Evolutionary conservation across 1,140 invertebrate species (phyloP), one percentile per base, ranked within the genome.

Genomic region (Phortica variegata): DNA sequence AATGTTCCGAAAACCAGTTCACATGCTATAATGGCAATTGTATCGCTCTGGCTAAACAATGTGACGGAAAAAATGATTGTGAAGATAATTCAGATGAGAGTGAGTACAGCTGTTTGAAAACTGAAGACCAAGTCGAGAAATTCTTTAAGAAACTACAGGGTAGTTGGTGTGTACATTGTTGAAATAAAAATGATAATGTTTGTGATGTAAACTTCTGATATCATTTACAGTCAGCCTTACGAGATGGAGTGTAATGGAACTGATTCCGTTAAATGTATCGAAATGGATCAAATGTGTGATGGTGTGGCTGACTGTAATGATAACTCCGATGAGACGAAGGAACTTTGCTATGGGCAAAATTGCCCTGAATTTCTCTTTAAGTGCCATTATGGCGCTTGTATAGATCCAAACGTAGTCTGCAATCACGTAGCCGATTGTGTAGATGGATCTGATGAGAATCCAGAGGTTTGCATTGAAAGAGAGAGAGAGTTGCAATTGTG

Each of bases 61-160:
- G 59, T 15, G 20, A 61, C 43, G 59, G 54, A n/a, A 54, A 72
- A 2, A 62, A 70, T 20, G 79, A 90, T 43, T 89, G 87, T 61
- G 20, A 70, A 0, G 85, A 88, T 58, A 79, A 80, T 20, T 87
- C 85, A 3, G 89, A 91, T 73, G 89, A 92, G 32, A 13, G 29
- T n/a, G n/a, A n/a, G n/a, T n/a, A n/a, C n/a, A n/a, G n/a, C n/a
- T n/a, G n/a, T n/a, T n/a, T n/a, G n/a, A n/a, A n/a, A n/a, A n/a
- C n/a, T n/a, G n/a, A n/a, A n/a, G n/a, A n/a, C n/a, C n/a, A n/a
- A n/a, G n/a, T n/a, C n/a, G n/a, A n/a, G n/a, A n/a, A n/a, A n/a
- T n/a, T n/a, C n/a, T n/a, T n/a, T n/a, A n/a, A n/a, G n/a, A n/a
- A n/a, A n/a, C n/a, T n/a, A n/a, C n/a, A n/a, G n/a, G n/a, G n/a